phyloP scores from a whole-genome alignment of 2,888 invertebrate species.

The Melipona beecheii region DNA sequence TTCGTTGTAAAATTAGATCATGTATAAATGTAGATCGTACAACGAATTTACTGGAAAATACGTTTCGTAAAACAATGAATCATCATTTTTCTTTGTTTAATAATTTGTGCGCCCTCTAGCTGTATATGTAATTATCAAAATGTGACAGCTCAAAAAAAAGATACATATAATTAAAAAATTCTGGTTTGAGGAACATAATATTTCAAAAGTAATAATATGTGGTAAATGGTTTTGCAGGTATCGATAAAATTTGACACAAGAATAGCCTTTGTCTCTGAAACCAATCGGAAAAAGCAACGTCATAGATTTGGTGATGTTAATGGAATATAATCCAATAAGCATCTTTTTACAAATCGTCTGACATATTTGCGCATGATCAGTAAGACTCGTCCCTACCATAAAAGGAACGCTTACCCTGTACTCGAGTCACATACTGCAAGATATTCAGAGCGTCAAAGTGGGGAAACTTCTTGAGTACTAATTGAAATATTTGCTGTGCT shows the following conservation, averaged over 20 bases:
- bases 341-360: slow-evolving; percentile 40
- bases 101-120: slow-evolving; percentile 40
- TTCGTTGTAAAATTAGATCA: neutral
- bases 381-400: slow-evolving; percentile 18
- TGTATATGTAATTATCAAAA: slow-evolving; percentile 24
- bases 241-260: slow-evolving; percentile 14
- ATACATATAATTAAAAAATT: slow-evolving; percentile 25
- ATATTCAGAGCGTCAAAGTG: neutral
- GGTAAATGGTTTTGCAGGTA: neutral
- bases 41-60: slow-evolving; percentile 19
- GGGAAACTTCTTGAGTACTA: neutral
- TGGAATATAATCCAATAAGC: slow-evolving; percentile 62
- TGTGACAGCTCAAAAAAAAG: slow-evolving; percentile 15
- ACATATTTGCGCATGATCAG: slow-evolving; percentile 50
- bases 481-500: slow-evolving; percentile 46
- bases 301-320: slow-evolving; percentile 29
- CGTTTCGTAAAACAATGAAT: slow-evolving; percentile 38
- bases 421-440: neutral
- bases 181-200: neutral
- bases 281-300: slow-evolving; percentile 66
- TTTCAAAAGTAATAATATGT: neutral
- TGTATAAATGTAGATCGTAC: neutral
- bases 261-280: slow-evolving; percentile 61
- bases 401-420: slow-evolving; percentile 31
- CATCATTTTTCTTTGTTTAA: slow-evolving; percentile 40